Evolutionary conservation across 2,113 vertebrate species (phyloP), one percentile per base, ranked within the genome.

Genomic region (Turnix velox): DNA sequence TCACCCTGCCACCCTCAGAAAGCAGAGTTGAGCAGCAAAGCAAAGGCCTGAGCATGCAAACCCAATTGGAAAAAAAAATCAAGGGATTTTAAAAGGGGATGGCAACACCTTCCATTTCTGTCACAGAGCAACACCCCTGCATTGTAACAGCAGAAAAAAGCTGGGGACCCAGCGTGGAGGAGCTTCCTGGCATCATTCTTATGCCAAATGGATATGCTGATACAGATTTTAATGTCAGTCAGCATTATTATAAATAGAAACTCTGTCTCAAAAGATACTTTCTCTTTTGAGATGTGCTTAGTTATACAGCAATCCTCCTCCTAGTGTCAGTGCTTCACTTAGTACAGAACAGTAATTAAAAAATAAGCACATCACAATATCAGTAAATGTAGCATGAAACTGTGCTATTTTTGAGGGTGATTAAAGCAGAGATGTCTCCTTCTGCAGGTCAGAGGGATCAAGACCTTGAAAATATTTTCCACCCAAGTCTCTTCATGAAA

Each of bases 191-290:
- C 69, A 40, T 65, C 59, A 18, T 86, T 84, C 45, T 77, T 68
- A 40, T 37, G 69, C 76, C 80, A 90, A 88, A 78, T 63, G 37
- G 69, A 78, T 92, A 61, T 80, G 76, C 72, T 90, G 93, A 84
- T 80, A 57, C 45, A 74, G 57, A 75, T 81, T 88, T 84, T n/a
- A 91, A 72, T 72, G 73, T 81, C 91, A 95, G 66, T 84, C 92
- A 86, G 74, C 45, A 82, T 82, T 81, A 71, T 42, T 87, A 91
- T 54, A 90, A 72, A 68, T 49, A 72, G 84, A 87, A 90, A 62
- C 51, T 51, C 67, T 35, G 66, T 69, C 77, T 94, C 74, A 91
- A 84, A 81, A 84, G 92, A 46, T 72, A 75, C 37, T 93, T 73
- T 45, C 77, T 57, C 75, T 87, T 80, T 54, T 76, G 30, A 48